Evolutionary conservation across 1,140 invertebrate species (phyloP), one percentile per base, ranked within the genome.

Genomic region (Neuroterus valhalla): DNA sequence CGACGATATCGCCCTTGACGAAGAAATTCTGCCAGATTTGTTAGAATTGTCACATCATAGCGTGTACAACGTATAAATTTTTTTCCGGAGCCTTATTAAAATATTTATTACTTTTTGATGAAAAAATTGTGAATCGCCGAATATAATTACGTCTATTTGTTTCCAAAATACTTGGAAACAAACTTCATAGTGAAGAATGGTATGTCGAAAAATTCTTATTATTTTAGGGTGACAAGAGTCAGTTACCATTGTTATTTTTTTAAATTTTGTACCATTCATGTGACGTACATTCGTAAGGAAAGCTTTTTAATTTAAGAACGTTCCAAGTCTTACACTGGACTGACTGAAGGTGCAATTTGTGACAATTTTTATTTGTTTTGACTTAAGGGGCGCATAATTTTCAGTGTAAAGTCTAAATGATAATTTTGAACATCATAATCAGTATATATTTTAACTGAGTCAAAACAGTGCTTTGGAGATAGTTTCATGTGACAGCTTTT

Each of bases 1-100:
- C n/a, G 70, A 79, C 19, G 17, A 66, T 38, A 68, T 71, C 3
- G 10, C 26, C 50, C 74, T 78, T 17, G 81, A 85, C 55, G 71
- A 81, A 31, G 78, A 85, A 67, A 76, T 80, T 45, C 68, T 84
- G 70, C 66, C 75, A 17, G 72, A 84, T 17, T 73, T 80, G n/a
- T 67, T 78, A 68, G 70, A 85, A 52, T 26, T 77, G 15, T 82
- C 68, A 11, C 31, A 55, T 21, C 21, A 55, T 55, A 26, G 21
- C 52, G 1, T 26, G n/a, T 26, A 31, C n/a, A 62, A 62, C n/a
- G 1, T 23, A 31, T 62, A 62, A 62, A 38, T n/a, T 38, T n/a
- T 14, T 31, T 11, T 8, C 21, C 23, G 2, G 14, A n/a, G n/a
- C 15, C 2, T n/a, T 31, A 12, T 62, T 5, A 14, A 62, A 4